Evolutionary conservation across 2,113 vertebrate genomes (phyloP).

Genomic region (Petroica traversi): DNA sequence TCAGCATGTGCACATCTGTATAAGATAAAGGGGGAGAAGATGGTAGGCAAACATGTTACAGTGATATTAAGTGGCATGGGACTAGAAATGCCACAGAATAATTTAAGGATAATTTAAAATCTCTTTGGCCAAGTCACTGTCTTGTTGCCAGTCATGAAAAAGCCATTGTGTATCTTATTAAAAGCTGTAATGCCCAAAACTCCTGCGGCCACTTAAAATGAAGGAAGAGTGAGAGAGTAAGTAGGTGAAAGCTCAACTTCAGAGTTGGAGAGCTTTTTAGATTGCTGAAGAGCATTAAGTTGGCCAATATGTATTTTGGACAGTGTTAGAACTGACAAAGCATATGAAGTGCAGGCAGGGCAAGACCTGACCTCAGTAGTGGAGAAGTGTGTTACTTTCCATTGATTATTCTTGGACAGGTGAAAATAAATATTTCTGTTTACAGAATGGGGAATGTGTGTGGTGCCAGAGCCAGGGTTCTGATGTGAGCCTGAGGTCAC

Average conservation of each 20-base stretch:
- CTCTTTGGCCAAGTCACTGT: neutral
- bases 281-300: neutral
- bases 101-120: neutral
- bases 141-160: neutral
- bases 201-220: neutral
- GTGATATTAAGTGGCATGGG: neutral
- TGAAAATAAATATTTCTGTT: neutral
- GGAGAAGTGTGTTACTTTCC: neutral
- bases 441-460: neutral
- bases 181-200: neutral
- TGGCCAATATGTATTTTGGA: neutral
- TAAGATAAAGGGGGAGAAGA: neutral
- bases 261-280: neutral
- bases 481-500: neutral
- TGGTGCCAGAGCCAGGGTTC: neutral
- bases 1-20: accelerated
- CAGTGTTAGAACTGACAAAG: neutral
- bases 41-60: neutral
- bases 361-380: neutral
- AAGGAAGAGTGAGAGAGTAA: neutral
- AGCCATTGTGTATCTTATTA: neutral
- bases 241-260: neutral
- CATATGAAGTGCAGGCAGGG: neutral
- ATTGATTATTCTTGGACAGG: neutral
- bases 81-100: neutral